These are phyloP conservation scores for Elgaria multicarinata DNA, from an alignment of 2,113 vertebrate genomes.

Conservation along the genomic window DNA sequence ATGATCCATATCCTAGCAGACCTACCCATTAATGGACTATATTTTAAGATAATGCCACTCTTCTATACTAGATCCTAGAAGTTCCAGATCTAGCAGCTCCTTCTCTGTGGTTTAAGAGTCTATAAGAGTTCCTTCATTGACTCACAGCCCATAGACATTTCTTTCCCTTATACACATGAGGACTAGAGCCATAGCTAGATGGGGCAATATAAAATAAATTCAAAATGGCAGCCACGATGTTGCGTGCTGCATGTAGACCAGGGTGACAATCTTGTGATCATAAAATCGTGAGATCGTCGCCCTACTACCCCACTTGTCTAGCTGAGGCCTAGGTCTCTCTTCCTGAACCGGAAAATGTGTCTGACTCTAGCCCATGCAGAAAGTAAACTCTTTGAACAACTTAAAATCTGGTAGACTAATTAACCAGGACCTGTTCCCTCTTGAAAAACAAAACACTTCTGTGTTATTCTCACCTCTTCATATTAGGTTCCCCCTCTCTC, in stretches of 20 bases:
- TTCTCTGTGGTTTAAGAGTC: not conserved
- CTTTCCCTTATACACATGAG: not conserved
- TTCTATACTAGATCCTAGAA: not conserved
- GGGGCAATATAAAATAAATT: too few species aligned
- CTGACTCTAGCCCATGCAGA: not conserved
- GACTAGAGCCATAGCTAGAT: too few species aligned
- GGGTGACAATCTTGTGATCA: too few species aligned
- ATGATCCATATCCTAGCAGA: not conserved
- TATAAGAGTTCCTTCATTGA: not conserved
- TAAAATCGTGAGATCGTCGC: too few species aligned
- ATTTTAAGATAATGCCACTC: not conserved
- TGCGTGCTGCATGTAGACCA: too few species aligned
- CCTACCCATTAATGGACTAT: not conserved
- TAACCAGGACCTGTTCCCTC: not conserved
- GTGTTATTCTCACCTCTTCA: not conserved
- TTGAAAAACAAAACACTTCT: not conserved
- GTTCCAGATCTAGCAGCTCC: not conserved
- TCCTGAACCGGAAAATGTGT: not conserved
- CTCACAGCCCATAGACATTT: not conserved
- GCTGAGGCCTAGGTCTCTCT: not conserved
- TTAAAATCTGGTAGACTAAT: constrained; percentile 14
- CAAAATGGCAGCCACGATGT: too few species aligned
- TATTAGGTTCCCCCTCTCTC: not conserved
- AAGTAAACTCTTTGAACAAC: constrained; percentile 1
- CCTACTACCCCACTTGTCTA: too few species aligned